These are phyloP conservation scores for Carettochelys insculpta DNA, from an alignment of 2,113 vertebrate species.

Conservation along the genomic window DNA sequence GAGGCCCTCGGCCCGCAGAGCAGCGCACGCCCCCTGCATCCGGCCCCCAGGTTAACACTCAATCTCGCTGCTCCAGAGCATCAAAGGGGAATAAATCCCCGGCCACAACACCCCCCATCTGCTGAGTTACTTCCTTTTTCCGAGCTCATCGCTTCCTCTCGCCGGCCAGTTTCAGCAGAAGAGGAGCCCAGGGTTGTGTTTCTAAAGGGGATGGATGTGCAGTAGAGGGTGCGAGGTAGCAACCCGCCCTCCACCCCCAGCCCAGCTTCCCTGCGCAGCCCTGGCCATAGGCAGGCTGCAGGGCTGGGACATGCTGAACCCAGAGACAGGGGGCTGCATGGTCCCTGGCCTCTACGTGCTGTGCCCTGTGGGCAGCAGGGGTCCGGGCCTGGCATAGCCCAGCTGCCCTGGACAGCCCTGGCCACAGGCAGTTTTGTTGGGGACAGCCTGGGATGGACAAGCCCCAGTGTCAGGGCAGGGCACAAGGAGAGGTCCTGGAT, in stretches of 20 bases:
- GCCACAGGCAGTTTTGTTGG: too few species aligned
- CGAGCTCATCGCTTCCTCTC: not conserved
- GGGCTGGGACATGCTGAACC: too few species aligned
- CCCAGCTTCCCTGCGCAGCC: not conserved
- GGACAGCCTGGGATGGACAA: too few species aligned
- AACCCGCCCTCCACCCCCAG: not conserved
- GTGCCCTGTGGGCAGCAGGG: too few species aligned
- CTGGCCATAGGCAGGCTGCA: not conserved
- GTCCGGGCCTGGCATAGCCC: too few species aligned
- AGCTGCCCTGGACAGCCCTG: too few species aligned
- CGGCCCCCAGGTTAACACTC: not conserved
- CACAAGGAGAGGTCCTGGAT: too few species aligned
- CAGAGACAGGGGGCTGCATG: too few species aligned
- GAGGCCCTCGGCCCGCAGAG: not conserved
- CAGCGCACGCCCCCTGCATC: not conserved
- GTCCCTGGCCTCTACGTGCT: too few species aligned
- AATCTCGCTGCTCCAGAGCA: not conserved
- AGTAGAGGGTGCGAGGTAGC: not conserved
- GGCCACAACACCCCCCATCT: too few species aligned
- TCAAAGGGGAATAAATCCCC: not conserved
- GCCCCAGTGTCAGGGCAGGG: too few species aligned
- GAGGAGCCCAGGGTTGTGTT: not conserved
- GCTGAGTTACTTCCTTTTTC: not conserved
- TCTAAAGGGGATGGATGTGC: not conserved
- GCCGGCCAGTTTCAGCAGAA: not conserved